These are phyloP conservation scores for Tarsius wallacei DNA, from an alignment of 2,797 vertebrate genomes.

Conservation along the genomic window DNA sequence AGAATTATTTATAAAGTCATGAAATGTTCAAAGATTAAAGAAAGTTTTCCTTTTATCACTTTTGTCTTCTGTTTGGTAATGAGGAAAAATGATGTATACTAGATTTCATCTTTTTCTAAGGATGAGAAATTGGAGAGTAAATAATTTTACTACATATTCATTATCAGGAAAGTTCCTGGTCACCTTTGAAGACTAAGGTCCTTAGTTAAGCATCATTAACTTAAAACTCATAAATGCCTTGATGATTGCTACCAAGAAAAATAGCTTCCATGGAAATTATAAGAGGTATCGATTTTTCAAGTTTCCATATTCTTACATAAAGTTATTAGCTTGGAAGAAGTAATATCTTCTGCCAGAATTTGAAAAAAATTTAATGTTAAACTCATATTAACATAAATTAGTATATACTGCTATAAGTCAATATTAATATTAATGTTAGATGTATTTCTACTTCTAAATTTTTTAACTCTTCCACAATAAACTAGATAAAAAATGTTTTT, in stretches of 20 bases:
- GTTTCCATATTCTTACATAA: background rate
- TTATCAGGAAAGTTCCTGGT: background rate
- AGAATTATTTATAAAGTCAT: background rate
- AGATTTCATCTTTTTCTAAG: background rate
- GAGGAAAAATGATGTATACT: background rate
- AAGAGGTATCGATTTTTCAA: background rate
- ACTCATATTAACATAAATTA: background rate
- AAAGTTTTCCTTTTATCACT: background rate
- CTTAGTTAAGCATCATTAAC: background rate
- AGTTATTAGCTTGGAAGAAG: background rate
- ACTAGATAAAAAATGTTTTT: background rate
- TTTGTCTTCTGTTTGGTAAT: background rate
- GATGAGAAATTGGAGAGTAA: background rate
- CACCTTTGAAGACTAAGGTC: background rate
- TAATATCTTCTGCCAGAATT: background rate
- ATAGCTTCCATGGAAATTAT: background rate
- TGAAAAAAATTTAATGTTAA: conserved; percentile 53
- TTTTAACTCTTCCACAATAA: background rate
- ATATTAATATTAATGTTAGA: conserved; percentile 10
- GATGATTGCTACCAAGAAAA: background rate
- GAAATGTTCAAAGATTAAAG: background rate
- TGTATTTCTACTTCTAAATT: background rate
- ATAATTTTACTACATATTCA: background rate
- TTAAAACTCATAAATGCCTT: background rate
- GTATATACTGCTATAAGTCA: background rate